Percentiles rank a stretch among this genome's conserved stretches.
These are phyloP conservation scores for Lepus americanus DNA, from an alignment of 2,113 vertebrate genomes.

Conservation along the genomic window DNA sequence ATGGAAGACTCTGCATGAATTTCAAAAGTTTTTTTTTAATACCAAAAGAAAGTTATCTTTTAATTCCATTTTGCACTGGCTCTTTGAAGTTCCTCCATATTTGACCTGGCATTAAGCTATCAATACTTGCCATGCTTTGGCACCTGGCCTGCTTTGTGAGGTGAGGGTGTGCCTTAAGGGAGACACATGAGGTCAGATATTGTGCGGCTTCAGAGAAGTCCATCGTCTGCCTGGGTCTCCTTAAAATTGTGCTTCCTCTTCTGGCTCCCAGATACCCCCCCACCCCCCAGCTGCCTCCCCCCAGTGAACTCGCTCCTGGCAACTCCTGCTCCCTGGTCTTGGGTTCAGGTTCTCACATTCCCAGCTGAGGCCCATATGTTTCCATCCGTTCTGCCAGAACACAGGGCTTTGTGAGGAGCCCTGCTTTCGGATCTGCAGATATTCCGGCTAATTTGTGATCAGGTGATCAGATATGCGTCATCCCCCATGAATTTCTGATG, in stretches of 20 bases:
- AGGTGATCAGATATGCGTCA: background rate
- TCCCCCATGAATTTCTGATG: background rate
- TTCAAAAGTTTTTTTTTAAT: too few relatives aligned
- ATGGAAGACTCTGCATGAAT: too few relatives aligned
- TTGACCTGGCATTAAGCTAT: background rate
- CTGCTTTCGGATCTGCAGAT: background rate
- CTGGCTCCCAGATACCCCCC: background rate
- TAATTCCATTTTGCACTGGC: too few relatives aligned
- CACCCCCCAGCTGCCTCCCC: background rate
- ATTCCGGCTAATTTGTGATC: background rate
- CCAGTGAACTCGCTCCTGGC: rapidly evolving
- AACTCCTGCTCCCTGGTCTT: background rate
- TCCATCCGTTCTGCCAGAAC: background rate
- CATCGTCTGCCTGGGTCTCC: background rate
- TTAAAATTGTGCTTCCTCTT: background rate
- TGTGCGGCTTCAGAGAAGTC: background rate
- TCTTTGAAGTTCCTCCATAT: too few relatives aligned
- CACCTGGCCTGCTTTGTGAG: background rate
- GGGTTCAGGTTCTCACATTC: background rate
- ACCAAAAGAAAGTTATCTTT: too few relatives aligned
- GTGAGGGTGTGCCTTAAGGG: too few relatives aligned
- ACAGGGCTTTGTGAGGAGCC: background rate
- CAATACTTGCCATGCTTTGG: background rate
- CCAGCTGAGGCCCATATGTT: too few relatives aligned
- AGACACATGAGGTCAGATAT: too few relatives aligned